These are phyloP conservation scores for Morus bassanus DNA, from an alignment of 2,797 vertebrate genomes.

Conservation along the genomic window DNA sequence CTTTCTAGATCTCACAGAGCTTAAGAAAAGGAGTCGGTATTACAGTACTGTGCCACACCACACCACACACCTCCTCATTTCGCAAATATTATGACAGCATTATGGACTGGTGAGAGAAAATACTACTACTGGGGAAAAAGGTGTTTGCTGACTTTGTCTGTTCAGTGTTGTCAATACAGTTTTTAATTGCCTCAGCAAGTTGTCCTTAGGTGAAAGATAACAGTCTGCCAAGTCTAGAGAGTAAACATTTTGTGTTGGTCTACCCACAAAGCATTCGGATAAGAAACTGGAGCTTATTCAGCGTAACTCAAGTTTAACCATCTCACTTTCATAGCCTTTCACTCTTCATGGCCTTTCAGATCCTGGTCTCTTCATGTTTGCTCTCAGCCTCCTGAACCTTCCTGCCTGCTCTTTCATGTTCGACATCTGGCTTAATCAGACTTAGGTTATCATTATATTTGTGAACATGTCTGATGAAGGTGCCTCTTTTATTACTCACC, in stretches of 20 bases:
- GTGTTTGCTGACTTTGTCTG: not conserved
- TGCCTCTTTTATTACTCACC: constrained; percentile 40
- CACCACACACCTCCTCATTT: not conserved
- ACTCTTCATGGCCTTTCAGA: not conserved
- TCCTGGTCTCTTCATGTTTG: not conserved
- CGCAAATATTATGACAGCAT: not conserved
- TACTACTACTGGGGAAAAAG: not conserved
- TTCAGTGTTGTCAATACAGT: not conserved
- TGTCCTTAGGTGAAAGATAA: constrained; percentile 13
- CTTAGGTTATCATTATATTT: constrained; percentile 11
- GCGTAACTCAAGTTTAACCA: not conserved
- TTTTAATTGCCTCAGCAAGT: constrained; percentile 22
- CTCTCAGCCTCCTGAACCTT: not conserved
- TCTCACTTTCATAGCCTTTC: constrained; percentile 6
- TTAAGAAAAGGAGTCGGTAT: not conserved
- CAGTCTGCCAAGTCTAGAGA: not conserved
- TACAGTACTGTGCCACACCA: not conserved
- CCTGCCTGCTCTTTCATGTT: constrained; percentile 28
- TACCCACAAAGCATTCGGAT: not conserved
- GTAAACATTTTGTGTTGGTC: constrained; percentile 23
- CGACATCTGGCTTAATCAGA: constrained; percentile 31
- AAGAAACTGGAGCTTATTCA: not conserved
- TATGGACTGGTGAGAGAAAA: not conserved
- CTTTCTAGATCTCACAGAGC: not conserved
- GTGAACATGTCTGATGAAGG: constrained; percentile 44